Percentiles rank a stretch among this genome's conserved stretches.
phyloP scores from a whole-genome alignment of 2,888 invertebrate species.

The Synanthedon formicaeformis region DNA sequence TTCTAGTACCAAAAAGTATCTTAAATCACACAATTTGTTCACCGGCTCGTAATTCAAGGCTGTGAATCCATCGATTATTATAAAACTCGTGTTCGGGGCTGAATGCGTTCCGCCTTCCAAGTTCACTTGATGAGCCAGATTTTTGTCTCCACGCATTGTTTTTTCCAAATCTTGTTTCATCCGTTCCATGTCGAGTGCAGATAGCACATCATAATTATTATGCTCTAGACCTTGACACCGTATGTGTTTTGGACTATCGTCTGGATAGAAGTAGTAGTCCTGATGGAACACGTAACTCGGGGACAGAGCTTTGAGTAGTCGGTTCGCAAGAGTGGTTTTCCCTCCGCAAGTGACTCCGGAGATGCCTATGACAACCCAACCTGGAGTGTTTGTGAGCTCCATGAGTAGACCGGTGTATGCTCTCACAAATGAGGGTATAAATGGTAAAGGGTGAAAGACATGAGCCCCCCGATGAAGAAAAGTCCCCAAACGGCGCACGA shows the following conservation, averaged over 20 bases:
- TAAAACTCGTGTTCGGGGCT: conserved; percentile 45
- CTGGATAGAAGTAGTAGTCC: conserved; percentile 80
- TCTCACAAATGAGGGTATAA: conserved; percentile 25
- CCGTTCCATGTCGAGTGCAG: conserved; percentile 78
- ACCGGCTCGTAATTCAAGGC: conserved; percentile 79
- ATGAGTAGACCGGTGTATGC: neutral
- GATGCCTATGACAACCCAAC: conserved; percentile 73
- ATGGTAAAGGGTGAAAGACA: conserved; percentile 73
- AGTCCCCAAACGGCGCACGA: conserved; percentile 73
- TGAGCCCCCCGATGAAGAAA: conserved; percentile 74
- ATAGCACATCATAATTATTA: conserved; percentile 81
- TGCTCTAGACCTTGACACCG: conserved; percentile 75
- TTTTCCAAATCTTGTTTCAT: conserved; percentile 73
- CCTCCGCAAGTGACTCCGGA: conserved; percentile 88
- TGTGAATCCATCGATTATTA: conserved; percentile 83
- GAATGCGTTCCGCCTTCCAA: neutral
- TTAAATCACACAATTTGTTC: conserved; percentile 73
- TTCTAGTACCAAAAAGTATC: conserved; percentile 79
- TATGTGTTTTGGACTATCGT: conserved; percentile 74
- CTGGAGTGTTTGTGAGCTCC: conserved; percentile 7
- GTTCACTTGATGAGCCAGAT: conserved; percentile 15
- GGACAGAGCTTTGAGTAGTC: conserved; percentile 53
- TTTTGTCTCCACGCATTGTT: conserved; percentile 27
- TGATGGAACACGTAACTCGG: conserved; percentile 74
- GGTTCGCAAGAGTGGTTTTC: conserved; percentile 79